Conservation (phyloP, 2,797 vertebrate genomes). For the Semotilus atromaculatus region DNA sequence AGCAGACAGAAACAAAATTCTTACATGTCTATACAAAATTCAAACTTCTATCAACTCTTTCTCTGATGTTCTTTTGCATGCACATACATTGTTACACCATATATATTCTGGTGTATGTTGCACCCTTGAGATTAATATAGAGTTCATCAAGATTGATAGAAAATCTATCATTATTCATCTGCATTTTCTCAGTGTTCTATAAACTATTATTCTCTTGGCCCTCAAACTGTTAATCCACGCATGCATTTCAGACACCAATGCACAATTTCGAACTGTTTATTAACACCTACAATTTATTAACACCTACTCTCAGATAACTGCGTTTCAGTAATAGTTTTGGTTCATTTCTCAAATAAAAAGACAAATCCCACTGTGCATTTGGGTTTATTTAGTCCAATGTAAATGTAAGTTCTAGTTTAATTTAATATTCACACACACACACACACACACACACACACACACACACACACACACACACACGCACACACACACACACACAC, state of each 20-base stretch:
- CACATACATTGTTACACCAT: neutral
- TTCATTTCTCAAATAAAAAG: too few species aligned
- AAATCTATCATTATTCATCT: slow-evolving; percentile 11
- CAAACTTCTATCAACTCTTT: slow-evolving; percentile 26
- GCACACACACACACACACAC: neutral
- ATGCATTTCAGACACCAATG: neutral
- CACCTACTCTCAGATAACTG: neutral
- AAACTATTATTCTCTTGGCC: neutral
- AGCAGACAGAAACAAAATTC: neutral
- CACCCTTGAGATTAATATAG: neutral
- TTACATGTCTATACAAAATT: slow-evolving; percentile 18
- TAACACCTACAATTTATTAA: too few species aligned
- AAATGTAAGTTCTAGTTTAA: too few species aligned
- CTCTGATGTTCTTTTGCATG: neutral
- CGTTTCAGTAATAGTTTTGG: neutral
- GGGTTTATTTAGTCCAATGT: too few species aligned
- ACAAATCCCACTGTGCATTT: too few species aligned
- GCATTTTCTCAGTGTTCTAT: neutral
- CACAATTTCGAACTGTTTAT: slow-evolving; percentile 9
- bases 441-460: too few species aligned
- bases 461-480: too few species aligned
- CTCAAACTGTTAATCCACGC: neutral
- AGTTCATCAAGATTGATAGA: slow-evolving; percentile 9
- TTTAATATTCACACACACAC: too few species aligned
- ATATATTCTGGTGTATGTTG: neutral